Conservation (phyloP, 2,797 vertebrate species). For the Molossus molossus region DNA sequence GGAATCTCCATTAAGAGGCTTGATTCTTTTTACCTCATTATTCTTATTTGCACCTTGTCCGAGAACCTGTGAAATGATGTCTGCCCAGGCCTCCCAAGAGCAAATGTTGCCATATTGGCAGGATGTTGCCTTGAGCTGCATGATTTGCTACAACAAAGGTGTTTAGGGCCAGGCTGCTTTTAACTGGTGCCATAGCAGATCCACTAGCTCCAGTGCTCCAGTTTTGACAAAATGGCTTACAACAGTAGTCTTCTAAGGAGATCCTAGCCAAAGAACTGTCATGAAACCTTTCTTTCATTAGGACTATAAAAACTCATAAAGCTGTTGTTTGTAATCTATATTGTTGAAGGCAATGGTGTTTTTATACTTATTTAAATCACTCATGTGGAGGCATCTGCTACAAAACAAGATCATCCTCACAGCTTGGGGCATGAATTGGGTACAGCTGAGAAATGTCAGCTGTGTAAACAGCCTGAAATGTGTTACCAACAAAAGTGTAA, state of each 20-base stretch:
- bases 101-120: constrained; percentile 82
- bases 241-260: constrained; percentile 85
- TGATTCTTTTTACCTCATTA: constrained; percentile 81
- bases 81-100: constrained; percentile 77
- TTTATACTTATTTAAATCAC: constrained; percentile 89
- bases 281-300: constrained; percentile 80
- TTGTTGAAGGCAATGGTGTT: constrained; percentile 89
- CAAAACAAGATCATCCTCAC: constrained; percentile 87
- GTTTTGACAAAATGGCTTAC: constrained; percentile 84
- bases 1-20: constrained; percentile 72
- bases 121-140: constrained; percentile 76
- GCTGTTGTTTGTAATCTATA: constrained; percentile 87
- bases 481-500: constrained; percentile 92
- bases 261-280: constrained; percentile 80
- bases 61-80: constrained; percentile 79
- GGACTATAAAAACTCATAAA: constrained; percentile 82
- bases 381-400: constrained; percentile 90
- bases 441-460: constrained; percentile 91
- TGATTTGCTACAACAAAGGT: constrained; percentile 87
- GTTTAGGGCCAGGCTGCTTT: constrained; percentile 85
- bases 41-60: constrained; percentile 83
- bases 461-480: constrained; percentile 91
- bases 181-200: constrained; percentile 77
- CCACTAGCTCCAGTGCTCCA: constrained; percentile 74
- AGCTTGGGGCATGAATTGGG: constrained; percentile 88